phyloP scores from a whole-genome alignment of 2,797 vertebrate species.

The Columba guinea region DNA sequence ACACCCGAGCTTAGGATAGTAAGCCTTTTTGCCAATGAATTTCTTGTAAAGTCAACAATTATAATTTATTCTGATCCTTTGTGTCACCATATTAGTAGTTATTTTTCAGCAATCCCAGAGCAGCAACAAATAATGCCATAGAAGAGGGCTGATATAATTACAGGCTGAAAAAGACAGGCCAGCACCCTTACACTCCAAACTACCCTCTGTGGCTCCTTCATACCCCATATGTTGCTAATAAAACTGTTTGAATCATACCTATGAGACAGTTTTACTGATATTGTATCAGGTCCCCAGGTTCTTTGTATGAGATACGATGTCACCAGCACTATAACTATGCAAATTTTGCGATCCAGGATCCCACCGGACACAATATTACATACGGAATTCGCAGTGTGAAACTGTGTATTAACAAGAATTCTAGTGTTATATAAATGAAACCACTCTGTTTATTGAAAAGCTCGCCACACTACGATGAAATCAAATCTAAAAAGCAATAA shows the following conservation, averaged over 20 bases:
- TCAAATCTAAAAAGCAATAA: slow-evolving; percentile 69
- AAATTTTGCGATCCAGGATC: slow-evolving; percentile 62
- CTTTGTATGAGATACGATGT: slow-evolving; percentile 67
- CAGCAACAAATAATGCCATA: slow-evolving; percentile 73
- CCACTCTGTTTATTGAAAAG: slow-evolving; percentile 53
- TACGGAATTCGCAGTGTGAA: slow-evolving; percentile 34
- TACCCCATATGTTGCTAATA: slow-evolving; percentile 78
- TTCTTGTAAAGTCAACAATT: slow-evolving; percentile 70
- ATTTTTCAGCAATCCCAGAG: slow-evolving; percentile 74
- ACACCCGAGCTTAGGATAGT: slow-evolving; percentile 17
- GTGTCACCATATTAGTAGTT: slow-evolving; percentile 69
- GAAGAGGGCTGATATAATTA: slow-evolving; percentile 71
- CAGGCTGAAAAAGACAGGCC: slow-evolving; percentile 71
- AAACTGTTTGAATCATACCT: slow-evolving; percentile 77
- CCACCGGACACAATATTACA: slow-evolving; percentile 56
- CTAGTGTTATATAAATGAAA: slow-evolving; percentile 52
- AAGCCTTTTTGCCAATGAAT: slow-evolving; percentile 66
- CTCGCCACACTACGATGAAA: slow-evolving; percentile 23
- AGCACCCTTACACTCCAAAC: slow-evolving; percentile 73
- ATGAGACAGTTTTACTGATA: slow-evolving; percentile 76
- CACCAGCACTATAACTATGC: slow-evolving; percentile 68
- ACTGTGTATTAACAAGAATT: slow-evolving; percentile 55
- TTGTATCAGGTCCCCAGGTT: slow-evolving; percentile 60
- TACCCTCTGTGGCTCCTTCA: slow-evolving; percentile 77
- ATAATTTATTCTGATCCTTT: slow-evolving; percentile 74